A percentile compares a stretch with the other conserved stretches of the same genome.
These are phyloP conservation scores for Diachasmimorpha longicaudata DNA, from an alignment of 1,140 invertebrate genomes.

Conservation along the genomic window DNA sequence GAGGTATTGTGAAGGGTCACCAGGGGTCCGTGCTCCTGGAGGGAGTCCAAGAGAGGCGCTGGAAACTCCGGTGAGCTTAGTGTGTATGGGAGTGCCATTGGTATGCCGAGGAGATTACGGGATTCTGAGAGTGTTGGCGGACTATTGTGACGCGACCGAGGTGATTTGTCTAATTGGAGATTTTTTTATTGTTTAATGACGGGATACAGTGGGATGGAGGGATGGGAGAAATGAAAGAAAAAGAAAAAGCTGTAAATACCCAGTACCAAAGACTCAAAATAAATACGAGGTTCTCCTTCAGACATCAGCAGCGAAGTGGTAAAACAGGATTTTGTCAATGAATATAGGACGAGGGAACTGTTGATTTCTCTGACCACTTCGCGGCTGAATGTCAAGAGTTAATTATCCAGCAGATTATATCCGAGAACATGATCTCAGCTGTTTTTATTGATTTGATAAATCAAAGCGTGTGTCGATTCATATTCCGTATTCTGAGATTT, in stretches of 20 bases:
- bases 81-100: conserved; percentile 49
- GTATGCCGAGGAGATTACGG: conserved; percentile 35
- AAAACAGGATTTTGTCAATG: too few relatives aligned
- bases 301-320: neutral
- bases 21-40: conserved; percentile 31
- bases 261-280: conserved; percentile 18
- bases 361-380: neutral
- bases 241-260: conserved; percentile 19
- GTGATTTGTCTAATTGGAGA: neutral
- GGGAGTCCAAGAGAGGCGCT: conserved; percentile 37
- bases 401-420: too few relatives aligned
- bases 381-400: neutral
- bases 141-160: conserved; percentile 8
- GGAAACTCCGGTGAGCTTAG: conserved; percentile 58
- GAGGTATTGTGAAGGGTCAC: conserved; percentile 43
- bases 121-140: neutral
- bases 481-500: too few relatives aligned
- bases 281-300: too few relatives aligned
- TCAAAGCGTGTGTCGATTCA: too few relatives aligned
- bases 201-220: neutral
- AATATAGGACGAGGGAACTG: too few relatives aligned
- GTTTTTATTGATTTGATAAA: too few relatives aligned
- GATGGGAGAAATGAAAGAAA: conserved; percentile 21
- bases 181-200: neutral
- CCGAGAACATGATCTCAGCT: too few relatives aligned